A percentile compares a stretch with the other conserved stretches of the same genome.
Conservation (phyloP, 2,113 vertebrate species). For the Falcunculus frontatus region DNA sequence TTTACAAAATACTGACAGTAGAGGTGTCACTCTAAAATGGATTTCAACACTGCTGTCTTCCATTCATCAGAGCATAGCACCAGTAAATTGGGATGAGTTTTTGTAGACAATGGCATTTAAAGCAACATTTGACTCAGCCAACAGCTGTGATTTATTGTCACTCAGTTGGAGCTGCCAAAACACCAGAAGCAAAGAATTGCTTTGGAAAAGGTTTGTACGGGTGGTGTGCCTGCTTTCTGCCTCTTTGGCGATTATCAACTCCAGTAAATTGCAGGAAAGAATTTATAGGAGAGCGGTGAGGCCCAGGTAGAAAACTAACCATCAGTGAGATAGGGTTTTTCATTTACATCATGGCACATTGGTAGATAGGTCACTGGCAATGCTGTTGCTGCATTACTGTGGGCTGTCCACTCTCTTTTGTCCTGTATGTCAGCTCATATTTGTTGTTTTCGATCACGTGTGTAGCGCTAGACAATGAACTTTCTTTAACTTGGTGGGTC, state of each 20-base stretch:
- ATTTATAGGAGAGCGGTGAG: background rate
- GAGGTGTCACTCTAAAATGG: constrained; percentile 14
- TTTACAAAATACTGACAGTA: background rate
- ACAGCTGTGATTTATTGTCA: constrained; percentile 30
- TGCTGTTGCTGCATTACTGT: background rate
- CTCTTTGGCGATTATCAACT: background rate
- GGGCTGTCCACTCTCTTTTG: background rate
- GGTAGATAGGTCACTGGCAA: background rate
- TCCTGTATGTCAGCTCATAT: background rate
- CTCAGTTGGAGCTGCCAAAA: constrained; percentile 27
- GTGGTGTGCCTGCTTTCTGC: background rate
- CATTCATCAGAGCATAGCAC: background rate
- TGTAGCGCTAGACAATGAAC: background rate
- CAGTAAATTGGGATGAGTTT: constrained; percentile 34
- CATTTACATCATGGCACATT: background rate
- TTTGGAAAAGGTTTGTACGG: background rate
- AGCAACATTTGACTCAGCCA: background rate
- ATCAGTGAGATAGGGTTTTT: background rate
- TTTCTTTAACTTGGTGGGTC: background rate
- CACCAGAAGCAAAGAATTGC: constrained; percentile 8
- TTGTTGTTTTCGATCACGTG: background rate
- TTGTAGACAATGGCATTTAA: constrained; percentile 40
- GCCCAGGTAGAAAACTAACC: background rate
- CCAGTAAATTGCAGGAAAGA: background rate
- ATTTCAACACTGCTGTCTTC: constrained; percentile 13